phyloP scores from a whole-genome alignment of 2,888 invertebrate genomes.

The Megamerina dolium region DNA sequence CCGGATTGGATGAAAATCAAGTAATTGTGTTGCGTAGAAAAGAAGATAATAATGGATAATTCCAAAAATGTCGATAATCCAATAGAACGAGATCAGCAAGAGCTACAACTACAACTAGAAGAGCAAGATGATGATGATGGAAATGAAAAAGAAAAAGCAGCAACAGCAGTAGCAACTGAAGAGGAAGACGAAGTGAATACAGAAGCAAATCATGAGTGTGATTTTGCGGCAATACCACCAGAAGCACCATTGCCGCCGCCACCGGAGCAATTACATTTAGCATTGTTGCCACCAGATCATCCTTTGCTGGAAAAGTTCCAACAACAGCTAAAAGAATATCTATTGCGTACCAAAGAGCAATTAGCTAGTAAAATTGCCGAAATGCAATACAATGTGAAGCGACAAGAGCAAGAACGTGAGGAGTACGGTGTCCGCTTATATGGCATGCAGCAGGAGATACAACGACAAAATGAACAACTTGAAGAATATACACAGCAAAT shows the following conservation, averaged over 20 bases:
- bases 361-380: slow-evolving; percentile 63
- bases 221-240: neutral
- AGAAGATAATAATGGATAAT: neutral
- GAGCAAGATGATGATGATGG: neutral
- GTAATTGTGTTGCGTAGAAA: too few species aligned
- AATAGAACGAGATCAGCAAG: neutral
- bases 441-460: slow-evolving; percentile 51
- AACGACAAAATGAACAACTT: slow-evolving; percentile 49
- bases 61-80: neutral
- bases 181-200: too few species aligned
- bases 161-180: too few species aligned
- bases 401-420: slow-evolving; percentile 41
- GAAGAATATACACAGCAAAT: slow-evolving; percentile 50
- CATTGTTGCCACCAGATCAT: slow-evolving; percentile 60
- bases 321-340: slow-evolving; percentile 59
- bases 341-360: slow-evolving; percentile 59
- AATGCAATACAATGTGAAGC: slow-evolving; percentile 52
- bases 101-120: neutral
- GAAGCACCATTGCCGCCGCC: neutral
- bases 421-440: slow-evolving; percentile 50
- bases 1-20: too few species aligned
- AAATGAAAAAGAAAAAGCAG: too few species aligned
- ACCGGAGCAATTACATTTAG: slow-evolving; percentile 2
- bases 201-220: slow-evolving; percentile 3
- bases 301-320: slow-evolving; percentile 70